Base-by-base conservation (phyloP, 2,888 invertebrate genomes). In the Sipha maydis region DNA sequence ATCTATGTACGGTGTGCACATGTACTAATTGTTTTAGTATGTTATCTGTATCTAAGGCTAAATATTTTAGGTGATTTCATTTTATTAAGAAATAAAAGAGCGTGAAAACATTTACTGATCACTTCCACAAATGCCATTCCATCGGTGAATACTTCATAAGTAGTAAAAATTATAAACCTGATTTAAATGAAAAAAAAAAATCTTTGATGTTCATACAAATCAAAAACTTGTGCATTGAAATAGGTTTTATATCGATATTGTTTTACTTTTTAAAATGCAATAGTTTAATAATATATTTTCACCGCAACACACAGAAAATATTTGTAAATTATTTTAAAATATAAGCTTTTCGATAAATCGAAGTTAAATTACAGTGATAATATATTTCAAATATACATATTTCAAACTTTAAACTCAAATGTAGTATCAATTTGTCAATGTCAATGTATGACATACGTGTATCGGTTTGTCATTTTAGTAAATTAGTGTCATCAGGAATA, bases 401-500 rank as follows among this genome's bases (percentile, higher is more conserved):
- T 17, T 48, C 48, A 77, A 25, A 19, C 48, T 77, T 77, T 77
- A 41, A 77, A 41, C 48, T 77, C 28, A 77, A 48, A 77, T 28
- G 48, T 28, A 48, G 48, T 48, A 48, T 77, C 77, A 48, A 77
- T 77, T 77, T 77, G 77, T 77, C 77, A 77, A n/a, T 77, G 77
- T 77, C 77, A 77, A 48, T 48, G 77, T 48, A 14, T 77, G 77
- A 19, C 77, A 61, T 41, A 41, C 48, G 77, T 77, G 48, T 48
- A 77, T 77, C 48, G 21, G 77, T 77, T 77, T 28, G 77, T 28
- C 48, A 48, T 77, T 77, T 28, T n/a, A 77, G 48, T 77, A 48
- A 48, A 77, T 48, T 48, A 77, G 48, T 41, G 41, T 61, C 61
- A 61, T 61, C 61, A 5, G 61, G 25, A 61, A 61, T 48, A 48